A percentile compares a stretch with the other conserved stretches of the same genome.
phyloP scores from a whole-genome alignment of 2,113 vertebrate genomes.

The Dasyprocta punctata region DNA sequence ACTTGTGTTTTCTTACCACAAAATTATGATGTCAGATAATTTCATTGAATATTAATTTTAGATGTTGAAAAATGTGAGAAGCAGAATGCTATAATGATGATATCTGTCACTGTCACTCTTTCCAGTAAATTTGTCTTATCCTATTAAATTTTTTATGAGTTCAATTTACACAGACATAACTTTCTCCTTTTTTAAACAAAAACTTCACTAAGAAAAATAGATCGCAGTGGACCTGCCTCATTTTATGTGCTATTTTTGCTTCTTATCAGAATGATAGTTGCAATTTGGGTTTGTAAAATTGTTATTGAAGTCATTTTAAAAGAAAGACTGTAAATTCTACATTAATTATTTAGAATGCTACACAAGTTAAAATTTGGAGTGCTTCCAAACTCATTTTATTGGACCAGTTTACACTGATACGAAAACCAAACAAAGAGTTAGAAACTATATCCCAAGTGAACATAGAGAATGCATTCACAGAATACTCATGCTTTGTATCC shows the following conservation, averaged over 20 bases:
- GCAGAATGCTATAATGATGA: neutral
- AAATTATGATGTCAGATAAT: neutral
- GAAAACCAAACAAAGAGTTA: neutral
- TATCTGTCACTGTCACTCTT: neutral
- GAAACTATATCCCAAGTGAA: neutral
- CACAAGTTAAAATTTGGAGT: neutral
- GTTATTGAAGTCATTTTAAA: neutral
- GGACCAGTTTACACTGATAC: neutral
- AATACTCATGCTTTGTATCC: neutral
- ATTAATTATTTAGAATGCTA: neutral
- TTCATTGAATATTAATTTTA: neutral
- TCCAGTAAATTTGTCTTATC: neutral
- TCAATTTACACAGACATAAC: neutral
- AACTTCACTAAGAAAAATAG: neutral
- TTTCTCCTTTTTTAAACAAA: neutral
- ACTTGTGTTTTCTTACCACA: neutral
- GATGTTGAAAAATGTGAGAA: neutral
- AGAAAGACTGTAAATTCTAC: neutral
- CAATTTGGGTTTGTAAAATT: neutral
- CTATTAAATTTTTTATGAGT: neutral
- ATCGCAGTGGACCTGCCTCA: neutral
- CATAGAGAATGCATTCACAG: neutral
- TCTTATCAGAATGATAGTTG: neutral
- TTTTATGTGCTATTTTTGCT: neutral
- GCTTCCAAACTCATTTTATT: neutral